Evolutionary conservation across 2,113 vertebrate genomes (phyloP), one percentile per base, ranked within the genome.

Genomic region (Lamprotornis superbus): DNA sequence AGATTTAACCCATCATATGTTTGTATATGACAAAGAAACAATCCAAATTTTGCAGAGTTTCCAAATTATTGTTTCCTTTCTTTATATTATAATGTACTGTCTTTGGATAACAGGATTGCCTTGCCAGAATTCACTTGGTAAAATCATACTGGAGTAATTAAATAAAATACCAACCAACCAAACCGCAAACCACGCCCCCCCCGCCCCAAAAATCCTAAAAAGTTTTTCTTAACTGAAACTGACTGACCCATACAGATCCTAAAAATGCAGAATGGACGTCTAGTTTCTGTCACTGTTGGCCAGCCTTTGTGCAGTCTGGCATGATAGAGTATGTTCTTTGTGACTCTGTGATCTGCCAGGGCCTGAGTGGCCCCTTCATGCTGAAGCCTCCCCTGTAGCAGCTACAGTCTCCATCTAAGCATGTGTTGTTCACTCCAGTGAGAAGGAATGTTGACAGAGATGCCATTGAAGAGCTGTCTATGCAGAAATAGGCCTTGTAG

Each of bases 301-400:
- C 19, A 56, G 5, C 15, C 24, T 86, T 69, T 69, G 5, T 73
- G 50, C 44, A 80, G 8, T 46, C 20, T 71, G 67, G 17, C 65
- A 33, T 20, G 12, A 35, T 1, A 53, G 14, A 76, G 11, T 8
- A 23, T 46, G 13, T 44, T 76, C 53, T 73, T 73, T 61, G 21
- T 56, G 71, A 68, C n/a, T 18, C 19, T 77, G 24, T 70, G 2
- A 3, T 70, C 50, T 91, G 33, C 25, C 35, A 63, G 52, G 18
- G 21, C 13, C 15, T 35, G 20, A 23, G 35, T 71, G 39, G 33
- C 37, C 50, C 81, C 35, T 55, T 0, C 0, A 0, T 70, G 50
- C 28, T 74, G 25, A 12, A 76, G 10, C 31, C 27, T 83, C 20
- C 37, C 7, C 7, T 35, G 37, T n/a, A 64, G 37, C 59, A 91